Base-by-base conservation (phyloP, 2,113 vertebrate genomes). In the Lipotes vexillifer region DNA sequence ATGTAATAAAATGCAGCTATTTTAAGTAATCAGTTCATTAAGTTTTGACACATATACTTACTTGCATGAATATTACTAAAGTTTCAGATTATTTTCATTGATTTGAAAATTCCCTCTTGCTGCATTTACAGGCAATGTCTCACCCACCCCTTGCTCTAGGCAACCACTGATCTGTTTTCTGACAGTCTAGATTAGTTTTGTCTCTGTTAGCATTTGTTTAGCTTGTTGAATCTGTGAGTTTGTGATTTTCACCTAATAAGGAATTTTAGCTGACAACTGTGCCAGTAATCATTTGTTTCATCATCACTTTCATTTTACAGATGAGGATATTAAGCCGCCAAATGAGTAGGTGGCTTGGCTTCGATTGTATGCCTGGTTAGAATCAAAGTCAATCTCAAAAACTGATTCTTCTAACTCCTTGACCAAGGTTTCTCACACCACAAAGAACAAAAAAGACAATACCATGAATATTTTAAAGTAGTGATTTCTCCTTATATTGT, bases 161-260 rank as follows among this genome's bases (percentile, higher is more conserved):
- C 3, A 59, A 59, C 10, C 8, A 21, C 21, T 49, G 27, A 44
- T 74, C 14, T 88, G 27, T 52, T 86, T 29, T 55, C 14, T 74
- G 17, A 68, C 49, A 68, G 3, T 75, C 25, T 36, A 10, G 21
- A 66, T 94, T 84, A 71, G 36, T 44, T 92, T 90, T 93, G 31
- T 74, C 12, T 88, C 15, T n/a, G 33, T 68, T 65, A 63, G 23
- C n/a, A 75, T 92, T 82, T 96, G 14, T 52, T 94, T 78, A 74
- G 25, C 33, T 94, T 84, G 3, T 75, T 89, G 72, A 29, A 69
- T 49, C 11, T 55, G 49, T 55, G 21, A 41, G 27, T 57, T 82
- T 89, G 36, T 55, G 4, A 36, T 92, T 89, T 82, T 83, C 17
- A 89, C 33, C 17, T 86, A 65, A 61, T 72, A 63, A 85, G 33